Evolutionary conservation across 2,113 vertebrate genomes (phyloP), one percentile per base, ranked within the genome.

Genomic region (Serinus canaria): DNA sequence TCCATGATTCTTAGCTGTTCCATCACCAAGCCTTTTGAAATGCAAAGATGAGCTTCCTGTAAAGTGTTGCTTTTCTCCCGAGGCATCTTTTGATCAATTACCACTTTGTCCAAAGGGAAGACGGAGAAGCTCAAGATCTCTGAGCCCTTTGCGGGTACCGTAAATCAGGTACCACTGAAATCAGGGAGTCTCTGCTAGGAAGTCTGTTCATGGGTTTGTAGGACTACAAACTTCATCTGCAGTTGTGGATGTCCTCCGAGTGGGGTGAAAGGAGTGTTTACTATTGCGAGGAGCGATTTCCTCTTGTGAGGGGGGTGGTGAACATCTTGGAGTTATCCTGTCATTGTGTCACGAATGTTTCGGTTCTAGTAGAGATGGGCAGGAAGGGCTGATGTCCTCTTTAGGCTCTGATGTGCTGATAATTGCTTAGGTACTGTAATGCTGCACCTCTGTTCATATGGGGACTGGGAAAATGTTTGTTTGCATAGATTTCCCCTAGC

Each of bases 301-400:
- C 7, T 73, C 53, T 15, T 15, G 28, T 13, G 35, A 25, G 39
- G 33, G 15, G 10, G 19, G 1, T 17, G 22, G 7, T 16, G 83
- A 89, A 25, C 25, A 1, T 30, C 30, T 52, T 35, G 31, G 77
- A 22, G 15, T 47, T 79, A 10, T 0, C 44, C 5, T 43, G 66
- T 13, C 4, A 1, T 19, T 60, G 25, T 44, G 30, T 25, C 1
- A 0, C 11, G 27, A 23, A 10, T 58, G 37, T 8, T 66, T 52
- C 7, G 3, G 22, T 5, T 41, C 27, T 31, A 16, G 78, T 44
- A 31, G 74, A 35, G 74, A 10, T 58, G 35, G 15, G n/a, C 68
- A n/a, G 52, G 14, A 47, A 53, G 14, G 44, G 58, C 25, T 27
- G 60, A 43, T 81, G 31, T 6, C 10, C 3, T 33, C 35, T 58